phyloP scores from a whole-genome alignment of 2,888 invertebrate genomes.

The Molanna angustata region DNA sequence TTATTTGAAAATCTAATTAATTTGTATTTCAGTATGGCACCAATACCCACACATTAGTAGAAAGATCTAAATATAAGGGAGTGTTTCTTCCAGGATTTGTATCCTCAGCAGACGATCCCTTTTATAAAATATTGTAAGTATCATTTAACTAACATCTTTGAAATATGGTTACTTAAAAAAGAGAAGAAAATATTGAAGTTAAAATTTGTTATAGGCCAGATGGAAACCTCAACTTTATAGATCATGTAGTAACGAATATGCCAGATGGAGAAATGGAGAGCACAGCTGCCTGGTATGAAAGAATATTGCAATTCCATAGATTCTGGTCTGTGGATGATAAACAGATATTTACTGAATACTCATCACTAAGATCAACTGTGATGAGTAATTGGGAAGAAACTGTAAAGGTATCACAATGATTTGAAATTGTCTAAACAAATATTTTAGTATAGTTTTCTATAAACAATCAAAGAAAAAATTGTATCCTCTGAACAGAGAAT shows the following conservation, averaged over 20 bases:
- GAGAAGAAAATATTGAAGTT: neutral
- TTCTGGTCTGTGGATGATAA: constrained; percentile 99
- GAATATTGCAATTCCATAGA: constrained; percentile 63
- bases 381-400: constrained; percentile 98
- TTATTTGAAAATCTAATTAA: too few species aligned
- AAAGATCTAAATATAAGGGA: constrained; percentile 79
- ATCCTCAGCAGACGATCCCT: constrained; percentile 53
- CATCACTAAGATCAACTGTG: constrained; percentile 94
- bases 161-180: neutral
- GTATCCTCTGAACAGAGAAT: too few species aligned
- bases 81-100: constrained; percentile 84
- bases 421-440: neutral
- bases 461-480: neutral
- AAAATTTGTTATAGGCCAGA: constrained; percentile 54
- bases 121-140: constrained; percentile 62
- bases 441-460: neutral
- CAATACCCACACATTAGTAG: constrained; percentile 93
- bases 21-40: constrained; percentile 79
- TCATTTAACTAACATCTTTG: neutral
- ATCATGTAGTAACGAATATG: constrained; percentile 97
- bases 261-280: constrained; percentile 89
- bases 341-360: constrained; percentile 94
- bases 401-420: constrained; percentile 67
- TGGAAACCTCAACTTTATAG: constrained; percentile 81
- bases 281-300: constrained; percentile 81